Conservation (phyloP, 2,113 vertebrate species). For the Tiliqua scincoides region DNA sequence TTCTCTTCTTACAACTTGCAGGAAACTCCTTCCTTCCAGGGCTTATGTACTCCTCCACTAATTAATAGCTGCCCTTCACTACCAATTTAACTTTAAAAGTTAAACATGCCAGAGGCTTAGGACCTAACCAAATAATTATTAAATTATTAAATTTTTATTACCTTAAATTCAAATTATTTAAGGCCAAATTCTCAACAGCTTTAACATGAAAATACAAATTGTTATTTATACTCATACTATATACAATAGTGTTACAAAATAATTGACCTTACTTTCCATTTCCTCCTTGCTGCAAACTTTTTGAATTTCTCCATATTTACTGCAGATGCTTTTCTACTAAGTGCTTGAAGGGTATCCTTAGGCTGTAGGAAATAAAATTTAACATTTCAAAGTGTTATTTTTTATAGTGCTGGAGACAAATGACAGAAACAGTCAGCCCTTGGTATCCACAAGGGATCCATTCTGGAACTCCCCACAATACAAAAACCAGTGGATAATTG, state of each 20-base stretch:
- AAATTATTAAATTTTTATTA: neutral
- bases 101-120: neutral
- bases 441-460: too few relatives aligned
- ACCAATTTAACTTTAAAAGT: neutral
- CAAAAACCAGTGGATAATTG: too few relatives aligned
- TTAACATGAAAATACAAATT: neutral
- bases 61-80: neutral
- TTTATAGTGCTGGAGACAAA: neutral
- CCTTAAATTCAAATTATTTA: neutral
- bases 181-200: neutral
- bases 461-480: too few relatives aligned
- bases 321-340: conserved; percentile 95
- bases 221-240: neutral
- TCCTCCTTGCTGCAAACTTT: conserved; percentile 94
- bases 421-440: too few relatives aligned
- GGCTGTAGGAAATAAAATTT: conserved; percentile 77
- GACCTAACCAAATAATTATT: too few relatives aligned
- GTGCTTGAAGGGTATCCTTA: conserved; percentile 94
- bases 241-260: neutral
- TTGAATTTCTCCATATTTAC: conserved; percentile 99
- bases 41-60: neutral
- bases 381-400: conserved; percentile 15
- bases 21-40: neutral
- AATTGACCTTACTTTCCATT: conserved; percentile 91
- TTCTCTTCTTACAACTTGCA: neutral